Base-by-base conservation (phyloP, 2,888 invertebrate genomes). In the Athalia circularis region DNA sequence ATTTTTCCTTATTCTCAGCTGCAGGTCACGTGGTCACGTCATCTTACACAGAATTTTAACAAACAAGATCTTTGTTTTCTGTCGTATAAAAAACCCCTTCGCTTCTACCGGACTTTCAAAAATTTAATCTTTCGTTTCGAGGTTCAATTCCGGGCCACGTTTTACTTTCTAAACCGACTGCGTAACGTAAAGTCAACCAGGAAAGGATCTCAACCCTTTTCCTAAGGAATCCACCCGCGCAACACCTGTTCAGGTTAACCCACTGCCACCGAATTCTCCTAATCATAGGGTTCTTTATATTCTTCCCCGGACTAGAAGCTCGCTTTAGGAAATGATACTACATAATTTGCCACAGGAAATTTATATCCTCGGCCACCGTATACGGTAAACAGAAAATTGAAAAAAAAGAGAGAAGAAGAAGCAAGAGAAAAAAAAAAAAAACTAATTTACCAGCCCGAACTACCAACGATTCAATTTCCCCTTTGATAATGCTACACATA, bases 1-100 rank as follows among this genome's bases (percentile, higher is more conserved):
- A 83, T 84, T 77, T 72, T 29, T 50, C 50, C 52, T 48, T 6
- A 57, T 61, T 43, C 52, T 78, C 52, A 47, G 45, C 67, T 77
- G 9, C 9, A 5, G 8, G 5, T 62, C 62, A 8, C 62, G 62
- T 8, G 29, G 3, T 13, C n/a, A 13, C 15, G 62, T 15, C 3
- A 54, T n/a, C n/a, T 54, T n/a, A 11, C 54, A 4, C 3, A 11
- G 11, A 54, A 11, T 54, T 7, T 9, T 9, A 54, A 54, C 8
- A 54, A 11, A 54, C 11, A n/a, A 54, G n/a, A 54, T 29, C 43
- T 45, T 29, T 64, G 8, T 9, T 9, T 64, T 45, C 45, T 4
- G n/a, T n/a, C n/a, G n/a, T n/a, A n/a, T n/a, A n/a, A n/a, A n/a
- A n/a, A n/a, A n/a, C n/a, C n/a, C 68, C 4, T 47, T 45, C 65